A percentile compares a stretch with the other conserved stretches of the same genome.
Conservation (phyloP, 2,113 vertebrate species). For the Microtus pennsylvanicus region DNA sequence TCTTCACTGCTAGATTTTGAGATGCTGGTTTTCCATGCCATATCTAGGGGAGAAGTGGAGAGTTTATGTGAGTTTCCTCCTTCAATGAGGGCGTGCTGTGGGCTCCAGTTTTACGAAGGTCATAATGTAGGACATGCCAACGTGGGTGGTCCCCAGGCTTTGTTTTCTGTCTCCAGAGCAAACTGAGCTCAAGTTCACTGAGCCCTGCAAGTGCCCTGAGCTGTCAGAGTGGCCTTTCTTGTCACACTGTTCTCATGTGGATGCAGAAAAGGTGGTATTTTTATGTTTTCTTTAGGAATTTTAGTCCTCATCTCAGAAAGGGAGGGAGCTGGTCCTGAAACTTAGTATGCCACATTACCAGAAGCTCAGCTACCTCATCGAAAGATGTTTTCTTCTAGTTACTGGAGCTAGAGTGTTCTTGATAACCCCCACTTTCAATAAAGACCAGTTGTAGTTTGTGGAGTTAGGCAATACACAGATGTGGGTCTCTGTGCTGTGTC, state of each 20-base stretch:
- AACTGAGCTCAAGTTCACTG: not conserved
- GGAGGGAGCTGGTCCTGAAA: not conserved
- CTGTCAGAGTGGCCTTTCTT: not conserved
- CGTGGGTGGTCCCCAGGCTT: slow-evolving; percentile 56
- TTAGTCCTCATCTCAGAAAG: not conserved
- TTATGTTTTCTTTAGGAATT: slow-evolving; percentile 23
- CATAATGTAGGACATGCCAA: not conserved
- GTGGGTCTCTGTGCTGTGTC: not conserved
- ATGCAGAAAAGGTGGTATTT: not conserved
- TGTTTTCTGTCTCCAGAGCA: slow-evolving; percentile 42
- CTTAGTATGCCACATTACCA: not conserved
- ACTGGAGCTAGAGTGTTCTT: slow-evolving; percentile 5
- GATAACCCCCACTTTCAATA: not conserved
- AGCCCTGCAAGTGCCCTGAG: too few relatives aligned
- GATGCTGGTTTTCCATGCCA: not conserved
- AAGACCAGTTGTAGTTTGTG: not conserved
- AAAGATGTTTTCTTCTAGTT: not conserved
- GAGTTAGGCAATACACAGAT: not conserved
- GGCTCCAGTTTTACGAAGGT: slow-evolving; percentile 39
- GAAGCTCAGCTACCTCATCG: not conserved
- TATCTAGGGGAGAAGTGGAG: not conserved
- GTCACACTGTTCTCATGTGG: not conserved
- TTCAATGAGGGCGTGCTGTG: slow-evolving; percentile 37
- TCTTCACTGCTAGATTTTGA: slow-evolving; percentile 45
- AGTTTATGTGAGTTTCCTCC: slow-evolving; percentile 49